Conservation (phyloP, 2,797 vertebrate species). For the Ctenopoma kingsleyae region DNA sequence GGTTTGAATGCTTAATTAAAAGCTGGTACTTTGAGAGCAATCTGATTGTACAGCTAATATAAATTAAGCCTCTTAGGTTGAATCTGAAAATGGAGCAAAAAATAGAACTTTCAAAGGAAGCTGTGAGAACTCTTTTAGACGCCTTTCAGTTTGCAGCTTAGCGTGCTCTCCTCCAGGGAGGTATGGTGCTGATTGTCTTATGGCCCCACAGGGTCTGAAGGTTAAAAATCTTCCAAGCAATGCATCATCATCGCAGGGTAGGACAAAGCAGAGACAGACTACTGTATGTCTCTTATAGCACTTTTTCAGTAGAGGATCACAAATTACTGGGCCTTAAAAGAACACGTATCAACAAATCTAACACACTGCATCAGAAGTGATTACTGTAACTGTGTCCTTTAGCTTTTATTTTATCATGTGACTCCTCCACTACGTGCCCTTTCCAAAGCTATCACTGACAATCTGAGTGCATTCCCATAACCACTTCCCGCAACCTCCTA, state of each 20-base stretch:
- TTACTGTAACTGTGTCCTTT: constrained; percentile 6
- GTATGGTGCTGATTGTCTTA: constrained; percentile 55
- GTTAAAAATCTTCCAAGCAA: constrained; percentile 22
- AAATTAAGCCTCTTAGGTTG: constrained; percentile 74
- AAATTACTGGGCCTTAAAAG: constrained; percentile 4
- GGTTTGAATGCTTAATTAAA: constrained; percentile 71
- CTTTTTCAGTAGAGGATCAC: background rate
- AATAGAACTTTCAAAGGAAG: constrained; percentile 63
- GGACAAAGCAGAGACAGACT: constrained; percentile 12
- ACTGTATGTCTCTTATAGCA: background rate
- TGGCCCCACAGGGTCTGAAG: constrained; percentile 29
- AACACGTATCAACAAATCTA: constrained; percentile 7
- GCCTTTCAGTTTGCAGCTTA: constrained; percentile 62
- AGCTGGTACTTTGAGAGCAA: constrained; percentile 69
- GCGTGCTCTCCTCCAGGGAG: constrained; percentile 48
- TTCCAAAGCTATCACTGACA: constrained; percentile 27
- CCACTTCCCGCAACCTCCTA: constrained; percentile 8
- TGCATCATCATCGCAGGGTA: constrained; percentile 6
- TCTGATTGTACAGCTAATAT: constrained; percentile 72
- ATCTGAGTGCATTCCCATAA: background rate
- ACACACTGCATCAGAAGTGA: constrained; percentile 5
- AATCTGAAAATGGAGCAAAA: constrained; percentile 64
- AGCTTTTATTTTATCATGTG: constrained; percentile 9
- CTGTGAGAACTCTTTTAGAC: constrained; percentile 52
- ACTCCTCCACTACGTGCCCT: constrained; percentile 1